Evolutionary conservation across 2,888 invertebrate species (phyloP).

Genomic region (Ormyrus nitidulus): DNA sequence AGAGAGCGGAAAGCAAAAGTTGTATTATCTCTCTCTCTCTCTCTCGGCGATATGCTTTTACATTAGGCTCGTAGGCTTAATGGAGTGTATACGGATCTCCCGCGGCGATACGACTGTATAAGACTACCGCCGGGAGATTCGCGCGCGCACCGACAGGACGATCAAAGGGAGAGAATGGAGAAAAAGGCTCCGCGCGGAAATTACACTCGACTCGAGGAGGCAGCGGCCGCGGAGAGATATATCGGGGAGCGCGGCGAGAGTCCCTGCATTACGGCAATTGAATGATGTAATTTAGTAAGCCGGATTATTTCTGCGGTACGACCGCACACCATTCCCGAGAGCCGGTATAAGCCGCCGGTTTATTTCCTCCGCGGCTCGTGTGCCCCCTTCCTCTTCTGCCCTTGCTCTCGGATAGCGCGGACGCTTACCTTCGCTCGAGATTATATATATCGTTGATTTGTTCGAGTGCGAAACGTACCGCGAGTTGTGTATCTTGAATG

Average conservation of each 20-base stretch:
- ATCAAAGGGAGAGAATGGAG: neutral
- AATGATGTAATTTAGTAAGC: constrained; percentile 39
- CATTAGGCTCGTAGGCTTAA: too few relatives aligned
- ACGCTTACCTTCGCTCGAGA: constrained; percentile 11
- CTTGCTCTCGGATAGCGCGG: neutral
- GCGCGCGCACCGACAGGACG: too few relatives aligned
- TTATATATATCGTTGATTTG: constrained; percentile 23
- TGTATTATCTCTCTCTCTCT: too few relatives aligned
- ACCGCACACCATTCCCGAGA: neutral
- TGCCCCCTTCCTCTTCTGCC: neutral
- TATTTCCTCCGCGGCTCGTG: neutral
- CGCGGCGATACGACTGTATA: too few relatives aligned
- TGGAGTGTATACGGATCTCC: too few relatives aligned
- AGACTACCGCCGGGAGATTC: too few relatives aligned
- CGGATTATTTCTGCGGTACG: constrained; percentile 21
- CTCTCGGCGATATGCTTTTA: too few relatives aligned
- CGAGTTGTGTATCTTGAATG: neutral
- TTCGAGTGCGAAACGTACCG: neutral
- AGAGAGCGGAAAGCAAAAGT: neutral
- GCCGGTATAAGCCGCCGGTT: constrained; percentile 21
- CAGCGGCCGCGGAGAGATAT: neutral
- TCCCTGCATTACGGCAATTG: constrained; percentile 31
- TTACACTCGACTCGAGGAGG: neutral
- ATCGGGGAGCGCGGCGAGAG: neutral
- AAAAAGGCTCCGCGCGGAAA: neutral